Evolutionary conservation across 2,113 vertebrate species (phyloP).

Genomic region (Pontoporia blainvillei): DNA sequence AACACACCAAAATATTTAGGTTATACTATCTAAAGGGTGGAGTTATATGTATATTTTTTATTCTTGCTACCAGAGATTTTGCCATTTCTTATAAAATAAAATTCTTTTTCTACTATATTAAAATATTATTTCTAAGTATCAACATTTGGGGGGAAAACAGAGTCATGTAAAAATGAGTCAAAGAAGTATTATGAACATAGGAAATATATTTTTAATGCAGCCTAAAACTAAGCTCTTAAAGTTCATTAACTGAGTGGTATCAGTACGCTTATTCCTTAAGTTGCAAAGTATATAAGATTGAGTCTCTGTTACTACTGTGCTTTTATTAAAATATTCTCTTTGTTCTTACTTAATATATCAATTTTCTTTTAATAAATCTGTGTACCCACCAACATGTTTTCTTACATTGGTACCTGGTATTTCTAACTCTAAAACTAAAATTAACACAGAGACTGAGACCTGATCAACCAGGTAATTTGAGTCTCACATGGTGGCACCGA

Average conservation of each 20-base stretch:
- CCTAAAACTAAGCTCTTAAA: neutral
- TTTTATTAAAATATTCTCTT: constrained; percentile 25
- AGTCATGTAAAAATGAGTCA: neutral
- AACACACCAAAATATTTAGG: neutral
- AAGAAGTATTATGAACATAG: neutral
- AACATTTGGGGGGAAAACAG: neutral
- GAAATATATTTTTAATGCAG: neutral
- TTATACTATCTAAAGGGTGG: neutral
- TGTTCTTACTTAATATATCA: neutral
- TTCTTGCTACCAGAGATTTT: neutral
- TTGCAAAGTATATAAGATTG: neutral
- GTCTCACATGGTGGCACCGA: neutral
- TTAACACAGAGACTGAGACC: accelerated
- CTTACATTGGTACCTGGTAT: neutral
- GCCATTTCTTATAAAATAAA: neutral
- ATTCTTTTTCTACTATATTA: neutral
- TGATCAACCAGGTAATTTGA: neutral
- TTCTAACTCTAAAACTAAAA: neutral
- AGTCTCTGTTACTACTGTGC: neutral
- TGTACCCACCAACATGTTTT: neutral
- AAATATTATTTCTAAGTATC: neutral
- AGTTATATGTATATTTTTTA: neutral
- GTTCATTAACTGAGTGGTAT: neutral
- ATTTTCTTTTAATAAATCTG: neutral
- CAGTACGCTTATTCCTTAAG: neutral